These are phyloP conservation scores for Mormoops blainvillei DNA, from an alignment of 2,113 vertebrate species.

Conservation along the genomic window DNA sequence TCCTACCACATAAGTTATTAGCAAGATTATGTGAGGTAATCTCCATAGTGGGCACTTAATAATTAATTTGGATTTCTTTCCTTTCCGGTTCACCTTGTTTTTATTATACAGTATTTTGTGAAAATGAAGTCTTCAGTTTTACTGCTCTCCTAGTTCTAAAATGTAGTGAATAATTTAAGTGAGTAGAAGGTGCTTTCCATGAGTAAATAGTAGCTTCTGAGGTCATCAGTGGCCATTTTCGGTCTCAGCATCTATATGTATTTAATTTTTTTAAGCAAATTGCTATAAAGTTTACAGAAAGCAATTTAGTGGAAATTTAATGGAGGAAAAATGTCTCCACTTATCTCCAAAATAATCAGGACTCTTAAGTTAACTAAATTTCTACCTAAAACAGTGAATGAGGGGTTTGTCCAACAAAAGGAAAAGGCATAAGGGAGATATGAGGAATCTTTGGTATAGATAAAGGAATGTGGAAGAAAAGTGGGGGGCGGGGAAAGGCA, in stretches of 20 bases:
- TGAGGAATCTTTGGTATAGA: not conserved
- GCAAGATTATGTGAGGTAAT: slow-evolving; percentile 16
- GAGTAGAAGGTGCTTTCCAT: not conserved
- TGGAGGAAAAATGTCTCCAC: not conserved
- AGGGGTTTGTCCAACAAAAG: not conserved
- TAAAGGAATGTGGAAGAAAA: not conserved
- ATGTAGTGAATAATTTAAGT: not conserved
- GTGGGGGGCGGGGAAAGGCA: too few relatives aligned
- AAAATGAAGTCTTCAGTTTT: slow-evolving; percentile 35
- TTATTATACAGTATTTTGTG: not conserved
- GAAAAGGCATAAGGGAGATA: not conserved
- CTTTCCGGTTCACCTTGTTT: slow-evolving; percentile 10
- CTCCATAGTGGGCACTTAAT: not conserved
- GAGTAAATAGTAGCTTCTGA: not conserved
- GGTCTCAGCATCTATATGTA: not conserved
- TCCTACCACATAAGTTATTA: slow-evolving; percentile 6
- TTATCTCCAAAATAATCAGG: slow-evolving; percentile 2
- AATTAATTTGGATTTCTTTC: slow-evolving; percentile 34
- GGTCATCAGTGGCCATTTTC: not conserved
- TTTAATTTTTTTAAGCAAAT: slow-evolving; percentile 23
- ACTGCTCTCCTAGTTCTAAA: not conserved
- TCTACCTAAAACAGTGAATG: not conserved
- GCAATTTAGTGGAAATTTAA: slow-evolving; percentile 19
- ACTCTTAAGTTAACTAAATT: not conserved
- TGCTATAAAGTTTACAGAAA: not conserved